These are phyloP conservation scores for Chrysotoxum bicinctum DNA, from an alignment of 2,888 invertebrate genomes.

Conservation along the genomic window DNA sequence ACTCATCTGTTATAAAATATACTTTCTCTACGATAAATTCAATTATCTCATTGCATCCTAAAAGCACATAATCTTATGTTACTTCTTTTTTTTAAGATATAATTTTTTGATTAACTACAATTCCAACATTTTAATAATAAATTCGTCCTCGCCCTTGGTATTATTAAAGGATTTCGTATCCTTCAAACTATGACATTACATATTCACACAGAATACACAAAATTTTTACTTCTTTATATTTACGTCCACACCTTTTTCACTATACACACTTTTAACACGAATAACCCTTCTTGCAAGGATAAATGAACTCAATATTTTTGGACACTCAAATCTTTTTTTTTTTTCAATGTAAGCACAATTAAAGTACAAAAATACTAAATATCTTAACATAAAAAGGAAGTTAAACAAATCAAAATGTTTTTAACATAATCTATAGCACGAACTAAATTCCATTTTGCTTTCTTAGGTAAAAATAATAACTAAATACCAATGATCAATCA, in stretches of 20 bases:
- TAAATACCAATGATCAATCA: background rate
- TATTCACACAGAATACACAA: slow-evolving; percentile 1
- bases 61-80: background rate
- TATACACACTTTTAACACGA: background rate
- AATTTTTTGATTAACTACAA: too few species aligned
- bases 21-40: background rate
- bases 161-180: background rate
- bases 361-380: background rate
- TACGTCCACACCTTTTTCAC: slow-evolving; percentile 20
- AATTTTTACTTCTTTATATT: background rate
- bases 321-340: background rate
- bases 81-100: background rate
- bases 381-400: background rate
- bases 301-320: background rate
- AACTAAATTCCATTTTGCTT: background rate
- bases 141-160: background rate
- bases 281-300: background rate
- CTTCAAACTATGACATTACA: background rate
- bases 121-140: background rate
- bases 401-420: background rate
- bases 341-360: background rate
- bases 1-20: too few species aligned
- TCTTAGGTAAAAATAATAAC: background rate
- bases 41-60: background rate
- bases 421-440: background rate